These are phyloP conservation scores for Acleris sparsana DNA, from an alignment of 2,888 invertebrate species.

Conservation along the genomic window DNA sequence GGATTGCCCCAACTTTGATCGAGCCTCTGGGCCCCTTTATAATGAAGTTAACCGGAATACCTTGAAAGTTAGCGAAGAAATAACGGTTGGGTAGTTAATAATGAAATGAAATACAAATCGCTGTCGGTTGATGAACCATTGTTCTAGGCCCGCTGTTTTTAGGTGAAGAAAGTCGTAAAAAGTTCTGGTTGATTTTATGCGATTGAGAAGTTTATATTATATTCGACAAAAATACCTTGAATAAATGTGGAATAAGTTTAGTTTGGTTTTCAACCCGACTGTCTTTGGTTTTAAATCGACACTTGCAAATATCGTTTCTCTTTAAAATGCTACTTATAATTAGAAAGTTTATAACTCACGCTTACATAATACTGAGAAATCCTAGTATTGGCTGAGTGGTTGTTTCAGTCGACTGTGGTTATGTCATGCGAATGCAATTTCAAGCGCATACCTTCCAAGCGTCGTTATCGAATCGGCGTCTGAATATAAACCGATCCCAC, in stretches of 20 bases:
- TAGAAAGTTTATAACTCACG: too few species aligned
- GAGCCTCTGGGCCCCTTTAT: slow-evolving; percentile 18
- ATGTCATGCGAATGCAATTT: not conserved
- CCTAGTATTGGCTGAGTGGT: not conserved
- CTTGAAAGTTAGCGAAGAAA: slow-evolving; percentile 28
- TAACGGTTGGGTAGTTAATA: slow-evolving; percentile 15
- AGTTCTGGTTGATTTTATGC: not conserved
- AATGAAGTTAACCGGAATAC: slow-evolving; percentile 30
- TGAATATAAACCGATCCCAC: too few species aligned
- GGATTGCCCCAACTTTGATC: slow-evolving; percentile 32
- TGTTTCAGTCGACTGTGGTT: not conserved
- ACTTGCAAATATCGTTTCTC: too few species aligned
- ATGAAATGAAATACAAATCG: slow-evolving; percentile 12
- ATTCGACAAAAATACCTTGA: not conserved
- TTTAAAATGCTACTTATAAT: too few species aligned
- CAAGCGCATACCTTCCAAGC: not conserved
- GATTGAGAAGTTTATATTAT: not conserved
- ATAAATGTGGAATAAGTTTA: not conserved
- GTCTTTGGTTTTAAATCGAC: too few species aligned
- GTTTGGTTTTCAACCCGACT: not conserved
- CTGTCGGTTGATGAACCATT: not conserved
- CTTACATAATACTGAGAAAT: not conserved
- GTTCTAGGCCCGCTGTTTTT: not conserved
- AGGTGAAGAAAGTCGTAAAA: not conserved
- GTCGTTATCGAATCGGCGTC: too few species aligned